These are phyloP conservation scores for Amblyraja radiata DNA, from an alignment of 2,797 vertebrate genomes.

Conservation along the genomic window DNA sequence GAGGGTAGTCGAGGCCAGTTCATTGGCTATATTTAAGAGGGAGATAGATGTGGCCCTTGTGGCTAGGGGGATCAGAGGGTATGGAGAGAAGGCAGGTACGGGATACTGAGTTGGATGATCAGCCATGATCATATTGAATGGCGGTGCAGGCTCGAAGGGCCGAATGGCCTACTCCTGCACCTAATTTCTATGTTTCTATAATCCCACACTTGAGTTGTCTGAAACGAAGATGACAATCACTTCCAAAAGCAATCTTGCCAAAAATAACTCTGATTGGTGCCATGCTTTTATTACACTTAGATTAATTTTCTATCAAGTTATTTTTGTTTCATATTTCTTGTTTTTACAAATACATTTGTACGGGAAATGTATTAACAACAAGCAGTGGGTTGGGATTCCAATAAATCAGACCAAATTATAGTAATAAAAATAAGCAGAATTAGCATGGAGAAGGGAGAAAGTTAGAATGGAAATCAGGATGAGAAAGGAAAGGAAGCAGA, in stretches of 20 bases:
- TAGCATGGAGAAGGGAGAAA: background rate
- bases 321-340: background rate
- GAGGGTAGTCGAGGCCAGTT: too few relatives aligned
- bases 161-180: too few relatives aligned
- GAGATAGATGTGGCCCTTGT: too few relatives aligned
- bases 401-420: background rate
- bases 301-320: background rate
- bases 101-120: too few relatives aligned
- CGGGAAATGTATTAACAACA: background rate
- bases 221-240: background rate
- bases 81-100: too few relatives aligned
- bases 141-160: too few relatives aligned
- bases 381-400: background rate
- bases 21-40: too few relatives aligned
- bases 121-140: too few relatives aligned
- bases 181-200: too few relatives aligned
- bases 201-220: background rate
- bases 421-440: background rate
- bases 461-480: background rate
- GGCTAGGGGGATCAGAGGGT: too few relatives aligned
- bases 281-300: background rate
- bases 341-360: background rate
- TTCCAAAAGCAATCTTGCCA: background rate
- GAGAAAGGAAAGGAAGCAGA: background rate
- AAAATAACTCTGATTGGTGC: background rate